Base-by-base conservation (phyloP, 2,113 vertebrate genomes). In the Neogobius melanostomus region DNA sequence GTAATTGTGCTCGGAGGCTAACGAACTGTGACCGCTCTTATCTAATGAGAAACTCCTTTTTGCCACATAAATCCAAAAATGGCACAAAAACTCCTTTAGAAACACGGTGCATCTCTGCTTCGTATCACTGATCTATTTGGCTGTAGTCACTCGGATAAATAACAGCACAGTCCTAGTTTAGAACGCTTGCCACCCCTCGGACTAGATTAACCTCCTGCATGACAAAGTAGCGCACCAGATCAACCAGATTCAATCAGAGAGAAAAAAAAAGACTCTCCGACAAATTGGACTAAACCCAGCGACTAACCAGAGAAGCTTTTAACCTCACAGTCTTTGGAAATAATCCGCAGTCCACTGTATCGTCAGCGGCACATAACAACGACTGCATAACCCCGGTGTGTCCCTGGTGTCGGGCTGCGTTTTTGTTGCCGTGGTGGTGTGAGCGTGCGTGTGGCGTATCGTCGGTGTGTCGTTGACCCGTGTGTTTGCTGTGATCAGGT, bases 401-500 rank as follows among this genome's bases (percentile, higher is more conserved):
- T 16, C 28, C 54, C 15, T 68, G 49, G 75, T 54, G 72, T 79
- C 56, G 67, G 66, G 71, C 21, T 72, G 54, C 75, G 48, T 49
- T 68, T 47, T 49, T 62, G 56, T 42, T 76, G 53, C 53, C 61
- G 45, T 56, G 53, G 53, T 46, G 64, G 17, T 6, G 62, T 61
- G 15, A 51, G 10, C 63, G 42, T 44, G 54, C 61, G 2, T 66
- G 45, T 75, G 15, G 64, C 65, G 11, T 64, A 11, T 50, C n/a
- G 42, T 36, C 72, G 59, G 2, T 47, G 11, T 73, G 28, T 3
- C 28, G 28, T 52, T 61, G 14, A 63, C 69, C 64, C 48, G 74
- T 71, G 11, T 74, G 68, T 91, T 64, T 82, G 68, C 87, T 56
- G 62, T 68, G 74, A 72, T 85, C 93, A 98, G 98, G 92, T 94